Evolutionary conservation across 2,888 invertebrate genomes (phyloP).

Genomic region (Linyphia triangularis): DNA sequence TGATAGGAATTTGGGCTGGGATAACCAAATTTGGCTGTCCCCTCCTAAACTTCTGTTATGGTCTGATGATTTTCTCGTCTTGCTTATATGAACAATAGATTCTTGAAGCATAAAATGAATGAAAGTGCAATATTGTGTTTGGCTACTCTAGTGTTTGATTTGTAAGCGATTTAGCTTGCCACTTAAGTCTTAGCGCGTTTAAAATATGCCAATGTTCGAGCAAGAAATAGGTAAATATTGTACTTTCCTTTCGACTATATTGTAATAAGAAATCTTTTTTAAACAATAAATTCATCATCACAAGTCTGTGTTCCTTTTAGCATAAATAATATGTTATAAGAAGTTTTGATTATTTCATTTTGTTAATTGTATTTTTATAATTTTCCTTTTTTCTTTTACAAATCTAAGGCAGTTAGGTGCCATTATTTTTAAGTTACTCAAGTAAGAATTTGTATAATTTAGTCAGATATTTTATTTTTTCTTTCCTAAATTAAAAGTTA

Average conservation of each 20-base stretch:
- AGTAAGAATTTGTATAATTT: no score
- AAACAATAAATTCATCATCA: background rate
- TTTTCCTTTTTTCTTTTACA: no score
- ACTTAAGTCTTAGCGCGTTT: conserved; percentile 22
- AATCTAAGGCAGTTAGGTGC: no score
- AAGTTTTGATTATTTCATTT: no score
- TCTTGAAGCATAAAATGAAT: conserved; percentile 65
- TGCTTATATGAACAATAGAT: conserved; percentile 59
- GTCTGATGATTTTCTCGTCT: conserved; percentile 64
- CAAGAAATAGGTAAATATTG: conserved; percentile 33
- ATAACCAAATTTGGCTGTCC: conserved; percentile 66
- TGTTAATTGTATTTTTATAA: no score
- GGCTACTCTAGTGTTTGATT: conserved; percentile 47
- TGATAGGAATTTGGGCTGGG: conserved; percentile 28
- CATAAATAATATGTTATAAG: no score
- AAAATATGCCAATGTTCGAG: conserved; percentile 9
- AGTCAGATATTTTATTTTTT: no score
- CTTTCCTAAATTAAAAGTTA: no score
- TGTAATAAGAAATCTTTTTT: background rate
- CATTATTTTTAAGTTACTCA: no score
- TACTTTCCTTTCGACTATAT: background rate
- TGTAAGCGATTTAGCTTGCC: conserved; percentile 32
- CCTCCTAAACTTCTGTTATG: conserved; percentile 53
- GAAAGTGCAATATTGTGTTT: conserved; percentile 52
- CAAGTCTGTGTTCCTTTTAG: no score